Evolutionary conservation across 2,888 invertebrate species (phyloP), one percentile per base, ranked within the genome.

Genomic region (Drosophila barbarae): DNA sequence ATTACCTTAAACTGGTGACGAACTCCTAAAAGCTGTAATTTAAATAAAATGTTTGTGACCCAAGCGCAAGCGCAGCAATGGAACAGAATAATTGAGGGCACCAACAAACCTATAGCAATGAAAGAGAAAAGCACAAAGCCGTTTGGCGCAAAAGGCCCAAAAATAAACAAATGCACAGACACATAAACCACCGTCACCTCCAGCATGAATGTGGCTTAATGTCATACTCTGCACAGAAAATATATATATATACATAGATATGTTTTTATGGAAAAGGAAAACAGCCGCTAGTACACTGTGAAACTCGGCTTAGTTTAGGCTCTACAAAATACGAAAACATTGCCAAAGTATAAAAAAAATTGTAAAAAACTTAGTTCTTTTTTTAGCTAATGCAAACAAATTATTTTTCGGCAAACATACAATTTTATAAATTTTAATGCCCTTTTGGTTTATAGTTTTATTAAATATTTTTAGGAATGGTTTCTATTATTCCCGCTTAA

Each of bases 11-110:
- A 23, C 23, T 9, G 2, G 26, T 15, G 12, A 12, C 7, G 4
- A 30, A 1, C 7, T 2, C 12, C 4, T 28, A 30, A 30, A 46
- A 46, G 30, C 2, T 0, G 2, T 8, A 8, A 5, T 46, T 30
- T 30, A 30, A 30, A 46, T 46, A 30, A 8, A 4, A 46, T 8
- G 6, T 12, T 28, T 15, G 8, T 46, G 8, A 18, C 30, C 30
- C 0, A 46, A 46, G 46, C 46, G 46, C 30, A 46, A 30, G 46
- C 30, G 46, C 46, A 46, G 30, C 46, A 46, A 46, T 15, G 26
- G 44, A 5, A 6, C 44, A 44, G 21, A 5, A 46, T 46, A 18
- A 30, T 30, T 18, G 8, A 30, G 30, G 30, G 13, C 30, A 30
- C 8, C 7, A 8, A 12, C 4, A 15, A 46, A 46, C 15, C 12